These are phyloP conservation scores for Pectinophora gossypiella DNA, from an alignment of 1,140 invertebrate species.

Conservation along the genomic window DNA sequence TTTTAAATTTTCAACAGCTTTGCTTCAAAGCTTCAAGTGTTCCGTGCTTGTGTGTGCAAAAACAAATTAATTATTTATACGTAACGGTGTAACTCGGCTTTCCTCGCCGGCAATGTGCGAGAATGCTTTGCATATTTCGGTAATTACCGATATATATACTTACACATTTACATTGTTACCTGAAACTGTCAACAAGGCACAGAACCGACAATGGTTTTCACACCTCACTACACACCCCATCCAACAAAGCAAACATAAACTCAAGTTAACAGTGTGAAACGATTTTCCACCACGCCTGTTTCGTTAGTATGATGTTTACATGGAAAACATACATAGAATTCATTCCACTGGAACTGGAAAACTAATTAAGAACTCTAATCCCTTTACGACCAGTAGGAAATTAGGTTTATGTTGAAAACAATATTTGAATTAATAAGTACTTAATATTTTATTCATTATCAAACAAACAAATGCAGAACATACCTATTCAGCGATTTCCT, in stretches of 20 bases:
- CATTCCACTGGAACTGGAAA: too few species aligned
- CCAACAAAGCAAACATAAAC: not conserved
- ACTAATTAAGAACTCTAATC: too few species aligned
- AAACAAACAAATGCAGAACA: too few species aligned
- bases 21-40: conserved; percentile 8
- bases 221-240: not conserved
- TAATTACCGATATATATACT: not conserved
- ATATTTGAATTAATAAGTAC: too few species aligned
- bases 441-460: not conserved
- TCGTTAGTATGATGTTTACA: too few species aligned
- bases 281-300: not conserved
- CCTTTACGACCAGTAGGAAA: too few species aligned
- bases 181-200: not conserved
- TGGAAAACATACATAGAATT: too few species aligned
- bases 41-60: conserved; percentile 14
- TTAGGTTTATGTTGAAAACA: too few species aligned
- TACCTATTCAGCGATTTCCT: conserved; percentile 22
- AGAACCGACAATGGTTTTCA: not conserved
- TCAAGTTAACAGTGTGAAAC: not conserved
- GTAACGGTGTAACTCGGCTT: conserved; percentile 7
- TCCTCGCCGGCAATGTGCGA: conserved; percentile 1
- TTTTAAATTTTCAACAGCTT: conserved; percentile 21
- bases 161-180: not conserved
- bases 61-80: conserved; percentile 20
- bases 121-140: not conserved